phyloP scores from a whole-genome alignment of 2,113 vertebrate species.

The Rhabdomys dilectus region DNA sequence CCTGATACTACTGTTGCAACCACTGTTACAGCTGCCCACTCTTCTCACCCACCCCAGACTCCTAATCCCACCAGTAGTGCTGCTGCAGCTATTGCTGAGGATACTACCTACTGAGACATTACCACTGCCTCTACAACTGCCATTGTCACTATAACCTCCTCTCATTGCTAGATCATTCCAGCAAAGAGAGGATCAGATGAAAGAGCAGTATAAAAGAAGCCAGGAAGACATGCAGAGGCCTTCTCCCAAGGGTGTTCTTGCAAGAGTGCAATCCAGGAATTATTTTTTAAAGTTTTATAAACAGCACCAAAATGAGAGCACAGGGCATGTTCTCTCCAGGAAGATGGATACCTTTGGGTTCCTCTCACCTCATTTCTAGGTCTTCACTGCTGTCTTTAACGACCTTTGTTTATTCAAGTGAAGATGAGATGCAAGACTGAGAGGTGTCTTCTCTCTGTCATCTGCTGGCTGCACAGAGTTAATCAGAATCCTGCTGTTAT shows the following conservation, averaged over 20 bases:
- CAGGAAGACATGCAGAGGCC: not conserved
- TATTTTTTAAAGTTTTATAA: not conserved
- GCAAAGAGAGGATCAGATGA: too few relatives aligned
- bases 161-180: not conserved
- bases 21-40: too few relatives aligned
- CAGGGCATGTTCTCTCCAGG: not conserved
- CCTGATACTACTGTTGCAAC: not conserved
- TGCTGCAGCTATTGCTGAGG: not conserved
- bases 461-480: not conserved
- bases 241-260: not conserved
- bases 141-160: not conserved
- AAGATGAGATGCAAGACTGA: not conserved
- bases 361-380: not conserved
- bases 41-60: not conserved
- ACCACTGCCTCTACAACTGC: not conserved
- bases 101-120: not conserved
- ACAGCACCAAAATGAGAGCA: not conserved
- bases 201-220: too few relatives aligned
- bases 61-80: not conserved
- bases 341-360: rapidly evolving
- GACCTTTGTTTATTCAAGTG: not conserved
- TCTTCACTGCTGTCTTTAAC: not conserved
- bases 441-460: not conserved
- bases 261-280: not conserved
- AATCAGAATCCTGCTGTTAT: too few relatives aligned